Evolutionary conservation across 1,140 invertebrate species (phyloP).

Genomic region (Mycetomoellerius zeteki): DNA sequence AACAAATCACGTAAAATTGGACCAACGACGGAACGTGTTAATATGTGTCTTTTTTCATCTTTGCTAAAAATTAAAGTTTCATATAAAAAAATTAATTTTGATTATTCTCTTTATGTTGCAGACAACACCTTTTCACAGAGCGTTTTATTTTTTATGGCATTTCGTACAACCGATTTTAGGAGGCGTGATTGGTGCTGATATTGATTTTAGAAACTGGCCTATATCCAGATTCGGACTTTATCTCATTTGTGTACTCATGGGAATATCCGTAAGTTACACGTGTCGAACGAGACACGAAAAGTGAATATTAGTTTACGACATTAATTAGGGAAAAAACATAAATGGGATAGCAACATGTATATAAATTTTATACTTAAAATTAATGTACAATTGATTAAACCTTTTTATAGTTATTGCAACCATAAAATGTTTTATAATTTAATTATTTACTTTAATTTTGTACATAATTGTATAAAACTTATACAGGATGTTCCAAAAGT

Average conservation of each 20-base stretch:
- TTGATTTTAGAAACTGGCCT: slow-evolving; percentile 79
- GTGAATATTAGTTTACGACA: background rate
- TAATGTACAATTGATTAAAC: no score
- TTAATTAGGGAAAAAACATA: background rate
- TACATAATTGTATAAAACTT: no score
- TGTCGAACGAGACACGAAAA: slow-evolving; percentile 3
- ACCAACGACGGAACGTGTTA: no score
- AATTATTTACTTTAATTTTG: no score
- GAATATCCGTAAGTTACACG: slow-evolving; percentile 76
- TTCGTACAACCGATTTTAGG: slow-evolving; percentile 82
- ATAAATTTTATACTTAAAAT: no score
- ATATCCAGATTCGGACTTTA: slow-evolving; percentile 78
- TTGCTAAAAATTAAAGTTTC: background rate
- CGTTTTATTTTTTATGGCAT: slow-evolving; percentile 79
- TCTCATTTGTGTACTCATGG: slow-evolving; percentile 74
- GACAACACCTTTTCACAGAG: slow-evolving; percentile 75
- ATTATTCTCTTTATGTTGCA: slow-evolving; percentile 49
- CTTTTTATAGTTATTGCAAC: no score
- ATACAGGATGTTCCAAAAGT: no score
- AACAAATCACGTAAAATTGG: no score
- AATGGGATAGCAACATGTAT: no score
- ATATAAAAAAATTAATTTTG: background rate
- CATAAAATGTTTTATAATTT: no score
- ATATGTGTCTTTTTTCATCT: background rate
- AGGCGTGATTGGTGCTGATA: slow-evolving; percentile 83